A percentile compares a stretch with the other conserved stretches of the same genome.
phyloP scores from a whole-genome alignment of 2,113 vertebrate species.

The Catharus fuscescens region DNA sequence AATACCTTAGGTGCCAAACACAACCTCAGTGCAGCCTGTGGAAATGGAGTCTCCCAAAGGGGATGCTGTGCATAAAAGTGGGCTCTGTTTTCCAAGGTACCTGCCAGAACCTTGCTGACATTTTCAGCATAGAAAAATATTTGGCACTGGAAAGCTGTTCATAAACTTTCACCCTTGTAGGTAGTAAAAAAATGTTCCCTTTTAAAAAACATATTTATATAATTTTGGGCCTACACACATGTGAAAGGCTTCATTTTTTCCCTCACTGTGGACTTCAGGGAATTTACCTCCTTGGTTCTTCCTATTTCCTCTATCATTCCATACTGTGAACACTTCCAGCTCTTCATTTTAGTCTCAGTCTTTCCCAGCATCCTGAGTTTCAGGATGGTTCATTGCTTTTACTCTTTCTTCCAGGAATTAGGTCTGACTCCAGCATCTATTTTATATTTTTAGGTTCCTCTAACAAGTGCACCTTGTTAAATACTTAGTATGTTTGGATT shows the following conservation, averaged over 20 bases:
- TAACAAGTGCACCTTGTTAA: background rate
- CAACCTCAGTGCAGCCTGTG: background rate
- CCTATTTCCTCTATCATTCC: constrained; percentile 8
- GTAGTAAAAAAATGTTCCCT: constrained; percentile 30
- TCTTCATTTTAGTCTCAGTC: background rate
- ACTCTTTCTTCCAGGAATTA: background rate
- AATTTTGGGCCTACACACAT: background rate
- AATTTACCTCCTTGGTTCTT: background rate
- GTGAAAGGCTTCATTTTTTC: constrained; percentile 37
- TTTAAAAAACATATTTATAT: background rate
- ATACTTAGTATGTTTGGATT: background rate
- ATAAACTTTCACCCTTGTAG: constrained; percentile 24
- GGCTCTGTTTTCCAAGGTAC: constrained; percentile 47
- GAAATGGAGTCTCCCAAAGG: constrained; percentile 39
- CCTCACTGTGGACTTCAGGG: background rate
- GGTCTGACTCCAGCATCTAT: background rate
- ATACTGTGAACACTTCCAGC: background rate
- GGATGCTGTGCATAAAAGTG: constrained; percentile 4
- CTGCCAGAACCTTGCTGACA: constrained; percentile 46
- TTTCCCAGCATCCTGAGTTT: background rate
- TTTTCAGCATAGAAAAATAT: constrained; percentile 55
- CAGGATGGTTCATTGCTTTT: background rate
- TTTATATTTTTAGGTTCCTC: background rate
- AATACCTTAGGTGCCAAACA: constrained; percentile 54
- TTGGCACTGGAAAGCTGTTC: constrained; percentile 39